Evolutionary conservation across 64 coral and sea anemone genomes (phyloP), one percentile per base, ranked within the genome.

Genomic region (Dendrophyllia cribrosa): DNA sequence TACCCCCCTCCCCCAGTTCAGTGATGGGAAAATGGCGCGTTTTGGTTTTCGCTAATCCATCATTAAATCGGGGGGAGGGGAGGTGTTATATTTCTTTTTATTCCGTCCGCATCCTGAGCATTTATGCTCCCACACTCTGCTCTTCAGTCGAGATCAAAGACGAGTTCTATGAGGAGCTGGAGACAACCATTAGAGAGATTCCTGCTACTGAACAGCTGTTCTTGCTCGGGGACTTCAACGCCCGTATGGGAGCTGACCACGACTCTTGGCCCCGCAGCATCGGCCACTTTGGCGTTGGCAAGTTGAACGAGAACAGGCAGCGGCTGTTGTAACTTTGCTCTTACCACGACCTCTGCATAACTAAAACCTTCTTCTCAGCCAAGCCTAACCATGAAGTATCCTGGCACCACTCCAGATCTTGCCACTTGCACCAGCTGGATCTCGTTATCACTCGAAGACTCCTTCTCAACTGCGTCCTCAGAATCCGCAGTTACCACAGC

Each of bases 381-480:
- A 90, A 72, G 66, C 59, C 62, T 10, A 51, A 53, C 43, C 79
- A 81, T 25, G 81, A 59, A 55, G 58, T 79, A 6, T 81, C 77
- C 49, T 90, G 88, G 88, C 47, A 11, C 7, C 77, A 82, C 11
- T 65, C 77, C 43, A 75, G 65, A 14, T 90, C 77, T 14, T 7
- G 24, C 9, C 88, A 82, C 7, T 90, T 51, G 76, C 74, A 52
- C 74, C 75, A 78, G 52, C 75, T 86, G 4, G 81, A 92, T 26
- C 64, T 92, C 20, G 43, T 91, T 58, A 77, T 86, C 59, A 78
- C 79, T 22, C 23, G 56, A 55, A 74, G 78, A 60, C 3, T 16
- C 9, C 23, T 72, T 3, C 67, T 92, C 20, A 86, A 61, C 60
- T 43, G 55, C 55, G 24, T 74, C 68, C 89, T 48, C 6, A 70